Percentiles rank a stretch among this genome's conserved stretches.
Evolutionary conservation across 2,113 vertebrate species (phyloP).

Genomic region (Danionella cerebrum): DNA sequence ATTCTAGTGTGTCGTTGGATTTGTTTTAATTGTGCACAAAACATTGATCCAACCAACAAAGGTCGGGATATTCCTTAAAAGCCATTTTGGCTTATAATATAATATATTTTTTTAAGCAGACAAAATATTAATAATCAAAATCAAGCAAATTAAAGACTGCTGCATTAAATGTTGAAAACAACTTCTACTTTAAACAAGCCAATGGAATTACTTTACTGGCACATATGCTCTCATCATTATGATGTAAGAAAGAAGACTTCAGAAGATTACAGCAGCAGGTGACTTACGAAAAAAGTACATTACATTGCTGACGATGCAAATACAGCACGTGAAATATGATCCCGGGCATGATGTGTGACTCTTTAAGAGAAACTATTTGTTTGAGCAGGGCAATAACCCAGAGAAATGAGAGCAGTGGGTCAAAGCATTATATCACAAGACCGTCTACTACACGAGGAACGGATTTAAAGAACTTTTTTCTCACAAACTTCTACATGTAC

Average conservation of each 20-base stretch:
- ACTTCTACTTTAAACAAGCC: slow-evolving; percentile 1
- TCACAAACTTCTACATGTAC: too few species aligned
- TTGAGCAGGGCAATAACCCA: not conserved
- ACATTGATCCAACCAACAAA: too few species aligned
- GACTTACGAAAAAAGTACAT: not conserved
- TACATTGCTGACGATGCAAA: not conserved
- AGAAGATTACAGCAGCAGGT: slow-evolving; percentile 1
- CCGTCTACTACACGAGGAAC: not conserved
- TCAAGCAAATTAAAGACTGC: too few species aligned
- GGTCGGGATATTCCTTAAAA: too few species aligned
- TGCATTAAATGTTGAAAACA: not conserved
- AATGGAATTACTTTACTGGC: not conserved
- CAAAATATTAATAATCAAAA: too few species aligned
- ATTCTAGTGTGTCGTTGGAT: too few species aligned
- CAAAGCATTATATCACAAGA: not conserved
- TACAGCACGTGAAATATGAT: slow-evolving; percentile 6
- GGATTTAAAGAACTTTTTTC: not conserved
- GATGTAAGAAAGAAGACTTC: not conserved
- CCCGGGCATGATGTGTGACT: not conserved
- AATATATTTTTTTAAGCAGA: too few species aligned
- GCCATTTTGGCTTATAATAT: too few species aligned
- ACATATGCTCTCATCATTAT: not conserved
- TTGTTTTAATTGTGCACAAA: too few species aligned
- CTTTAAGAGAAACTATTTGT: not conserved
- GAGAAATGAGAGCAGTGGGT: not conserved